Evolutionary conservation across 2,797 vertebrate species (phyloP), one percentile per base, ranked within the genome.

Genomic region (Manis crassicaudata): DNA sequence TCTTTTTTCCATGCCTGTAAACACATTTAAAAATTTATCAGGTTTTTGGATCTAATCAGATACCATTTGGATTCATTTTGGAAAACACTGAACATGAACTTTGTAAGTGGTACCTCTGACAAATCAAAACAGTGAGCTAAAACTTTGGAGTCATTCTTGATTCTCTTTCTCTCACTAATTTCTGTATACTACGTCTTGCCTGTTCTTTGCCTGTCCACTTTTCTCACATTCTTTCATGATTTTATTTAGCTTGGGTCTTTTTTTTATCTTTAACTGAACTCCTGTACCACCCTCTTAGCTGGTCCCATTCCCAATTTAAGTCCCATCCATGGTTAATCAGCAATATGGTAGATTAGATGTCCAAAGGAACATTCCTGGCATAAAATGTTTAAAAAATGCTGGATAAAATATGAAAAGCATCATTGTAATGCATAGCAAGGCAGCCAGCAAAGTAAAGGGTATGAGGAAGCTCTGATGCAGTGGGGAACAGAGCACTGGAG

Each of bases 1-100:
- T 99, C 99, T 88, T 98, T 90, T 97, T 99, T 99, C 99, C 99
- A 99, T 29, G 99, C 99, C 99, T 99, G 87, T 18, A 35, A 92
- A 93, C 56, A 94, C n/a, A 94, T 70, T 94, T 16, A 77, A 96
- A 96, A 54, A 17, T 95, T 10, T 58, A 88, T 63, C 16, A 18
- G 56, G 16, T 92, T 93, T 94, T 86, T 67, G 29, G 95, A 92
- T 62, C 58, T 52, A 94, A 68, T 46, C 5, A 27, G 18, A 73
- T 23, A 81, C 23, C 43, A 70, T 56, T 77, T 0, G 27, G 29
- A 5, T 73, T 32, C 32, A 88, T 94, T 96, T 63, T 94, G 87
- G 95, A 93, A 92, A 82, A 68, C 1, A 82, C 0, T 83, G 60
- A 50, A 46, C 5, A n/a, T 70, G 40, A 83, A 89, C 95, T 88